Evolutionary conservation across 2,888 invertebrate genomes (phyloP), one percentile per base, ranked within the genome.

Genomic region (Hirtodrosophila alboralis): DNA sequence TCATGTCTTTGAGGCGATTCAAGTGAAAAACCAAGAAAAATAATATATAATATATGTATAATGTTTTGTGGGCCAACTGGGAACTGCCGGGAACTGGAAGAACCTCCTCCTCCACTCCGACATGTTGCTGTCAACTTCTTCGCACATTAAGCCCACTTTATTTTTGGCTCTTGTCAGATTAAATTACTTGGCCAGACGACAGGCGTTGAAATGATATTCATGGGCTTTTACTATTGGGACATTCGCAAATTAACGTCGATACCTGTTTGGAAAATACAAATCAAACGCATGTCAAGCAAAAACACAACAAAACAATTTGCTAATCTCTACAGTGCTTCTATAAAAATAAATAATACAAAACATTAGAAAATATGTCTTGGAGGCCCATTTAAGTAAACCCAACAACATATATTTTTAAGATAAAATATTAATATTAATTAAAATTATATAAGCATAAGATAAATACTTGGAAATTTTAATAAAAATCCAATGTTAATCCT

Each of bases 131-230:
- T 84, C 80, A 84, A 81, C 84, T 80, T 77, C 58, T 64, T 74
- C 64, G 45, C 84, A 84, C 80, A 81, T 81, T 77, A 84, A 74
- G 71, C 73, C 73, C 64, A 67, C 71, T 83, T 83, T 79, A 62
- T 83, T 67, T 64, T 58, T 41, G 66, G 60, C 53, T 75, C 54
- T 63, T 78, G 86, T 81, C 85, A 81, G 84, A 81, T 86, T 84
- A 84, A 81, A 81, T 81, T 78, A 84, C 84, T 67, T 67, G 70
- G 52, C 59, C 64, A 57, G 53, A 47, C 61, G 81, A 68, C 74
- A 68, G 30, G 27, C 68, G 73, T 8, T 60, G 80, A 68, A 58
- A 71, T 64, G 54, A 38, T 45, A 56, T 64, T 44, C 36, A 21
- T 36, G 21, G n/a, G 27, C 41, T 33, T 45, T 31, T 40, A 34